These are phyloP conservation scores for Chromis chromis DNA, from an alignment of 2,797 vertebrate species.

Conservation along the genomic window DNA sequence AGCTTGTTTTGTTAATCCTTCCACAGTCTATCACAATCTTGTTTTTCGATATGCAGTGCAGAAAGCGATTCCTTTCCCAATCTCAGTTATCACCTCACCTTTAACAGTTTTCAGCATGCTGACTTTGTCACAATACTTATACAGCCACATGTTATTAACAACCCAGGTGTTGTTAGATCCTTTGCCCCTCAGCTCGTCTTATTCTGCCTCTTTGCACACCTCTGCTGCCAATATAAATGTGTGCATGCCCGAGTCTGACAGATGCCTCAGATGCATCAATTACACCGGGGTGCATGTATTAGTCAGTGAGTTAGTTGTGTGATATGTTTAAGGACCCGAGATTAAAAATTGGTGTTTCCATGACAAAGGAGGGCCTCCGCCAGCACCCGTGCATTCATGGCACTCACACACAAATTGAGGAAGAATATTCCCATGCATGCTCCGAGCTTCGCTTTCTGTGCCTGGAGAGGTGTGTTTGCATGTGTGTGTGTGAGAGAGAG, in stretches of 20 bases:
- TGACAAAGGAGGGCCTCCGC: constrained; percentile 79
- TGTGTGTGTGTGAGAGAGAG: constrained; percentile 17
- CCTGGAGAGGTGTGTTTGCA: constrained; percentile 52
- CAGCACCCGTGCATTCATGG: constrained; percentile 59
- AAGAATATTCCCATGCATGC: constrained; percentile 81
- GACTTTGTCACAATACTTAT: constrained; percentile 16
- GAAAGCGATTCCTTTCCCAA: constrained; percentile 20
- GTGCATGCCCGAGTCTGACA: constrained; percentile 27
- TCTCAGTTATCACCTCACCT: constrained; percentile 42
- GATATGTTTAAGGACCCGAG: constrained; percentile 68
- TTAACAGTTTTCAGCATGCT: constrained; percentile 27
- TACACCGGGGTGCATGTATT: constrained; percentile 47
- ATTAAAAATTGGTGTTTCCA: constrained; percentile 83
- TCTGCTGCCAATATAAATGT: constrained; percentile 19
- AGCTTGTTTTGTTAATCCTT: constrained; percentile 16
- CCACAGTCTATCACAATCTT: constrained; percentile 5
- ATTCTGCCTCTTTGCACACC: constrained; percentile 38
- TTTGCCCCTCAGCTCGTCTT: constrained; percentile 24
- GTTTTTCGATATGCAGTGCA: neutral
- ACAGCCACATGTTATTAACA: constrained; percentile 26
- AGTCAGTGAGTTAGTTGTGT: constrained; percentile 56
- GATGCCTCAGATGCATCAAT: constrained; percentile 37
- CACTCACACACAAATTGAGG: constrained; percentile 76
- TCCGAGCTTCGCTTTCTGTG: constrained; percentile 64
- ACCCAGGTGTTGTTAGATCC: constrained; percentile 44